phyloP scores from a whole-genome alignment of 2,888 invertebrate genomes.

The Archips xylosteana region DNA sequence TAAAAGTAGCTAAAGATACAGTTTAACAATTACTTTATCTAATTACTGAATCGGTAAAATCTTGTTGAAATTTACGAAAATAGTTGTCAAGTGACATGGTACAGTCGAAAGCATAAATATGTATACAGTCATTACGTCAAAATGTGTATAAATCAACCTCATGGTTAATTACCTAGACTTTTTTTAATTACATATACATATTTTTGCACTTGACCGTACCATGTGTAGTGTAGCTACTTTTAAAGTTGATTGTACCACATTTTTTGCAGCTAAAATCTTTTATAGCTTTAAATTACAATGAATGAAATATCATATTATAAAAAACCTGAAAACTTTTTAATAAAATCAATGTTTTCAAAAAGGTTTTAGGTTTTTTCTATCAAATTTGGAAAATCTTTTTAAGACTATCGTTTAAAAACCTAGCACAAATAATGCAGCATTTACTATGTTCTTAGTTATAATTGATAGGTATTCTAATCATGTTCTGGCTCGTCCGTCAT shows the following conservation, averaged over 20 bases:
- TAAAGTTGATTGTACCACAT: too few species aligned
- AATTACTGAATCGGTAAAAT: not conserved
- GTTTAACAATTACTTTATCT: not conserved
- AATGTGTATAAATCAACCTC: too few species aligned
- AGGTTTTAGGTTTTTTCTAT: not conserved
- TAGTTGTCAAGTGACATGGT: not conserved
- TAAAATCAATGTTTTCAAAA: not conserved
- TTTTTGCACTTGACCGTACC: too few species aligned
- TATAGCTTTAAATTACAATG: not conserved
- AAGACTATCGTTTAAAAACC: not conserved
- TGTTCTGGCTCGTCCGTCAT: not conserved
- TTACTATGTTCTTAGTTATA: not conserved
- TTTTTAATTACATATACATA: too few species aligned
- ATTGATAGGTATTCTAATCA: not conserved
- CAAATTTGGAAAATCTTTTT: not conserved
- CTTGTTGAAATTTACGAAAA: not conserved
- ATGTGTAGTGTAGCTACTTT: too few species aligned
- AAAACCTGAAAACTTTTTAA: not conserved
- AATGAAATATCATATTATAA: not conserved
- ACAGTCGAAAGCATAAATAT: too few species aligned
- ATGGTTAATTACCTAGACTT: too few species aligned
- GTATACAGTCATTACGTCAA: too few species aligned
- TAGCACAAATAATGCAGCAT: slow-evolving; percentile 1
- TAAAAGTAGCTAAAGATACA: not conserved
- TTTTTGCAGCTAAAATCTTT: too few species aligned